Base-by-base conservation (phyloP, 2,113 vertebrate genomes). In the Clarias gariepinus region DNA sequence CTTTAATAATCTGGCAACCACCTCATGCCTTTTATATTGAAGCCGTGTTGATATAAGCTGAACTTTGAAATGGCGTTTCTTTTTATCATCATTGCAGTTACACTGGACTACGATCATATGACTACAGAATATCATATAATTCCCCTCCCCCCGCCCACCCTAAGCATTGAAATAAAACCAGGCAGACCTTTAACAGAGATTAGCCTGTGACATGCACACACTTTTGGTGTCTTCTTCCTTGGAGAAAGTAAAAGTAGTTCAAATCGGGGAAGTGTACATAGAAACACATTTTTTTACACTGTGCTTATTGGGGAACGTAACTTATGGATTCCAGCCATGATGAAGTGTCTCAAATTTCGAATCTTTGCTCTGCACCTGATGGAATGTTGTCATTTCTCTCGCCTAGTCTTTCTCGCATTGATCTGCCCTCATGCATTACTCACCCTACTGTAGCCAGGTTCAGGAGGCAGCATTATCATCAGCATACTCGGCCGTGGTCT, bases 61-160 rank as follows among this genome's bases (percentile, higher is more conserved):
- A 92, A 94, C 93, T 94, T 91, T 93, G 90, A 91, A 89, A 93
- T 90, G 87, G 88, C 86, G 69, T 28, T 63, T 58, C 6, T 36
- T 81, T 61, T 92, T 91, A 93, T 94, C 86, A 89, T 61, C 87
- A 91, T 87, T 92, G 11, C 1, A 52, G 90, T 94, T 92, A 94
- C 93, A 92, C 78, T 60, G 73, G n/a, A 81, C 81, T 66, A 87
- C 64, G 83, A 87, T 91, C 92, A 85, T 47, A 74, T 81, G 77
- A 83, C 7, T 73, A 41, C 16, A 36, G 33, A 30, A 18, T 36
- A 36, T n/a, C n/a, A n/a, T n/a, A n/a, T n/a, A n/a, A n/a, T n/a
- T n/a, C n/a, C n/a, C n/a, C n/a, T n/a, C n/a, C n/a, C n/a, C n/a
- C n/a, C n/a, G n/a, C n/a, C n/a, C n/a, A n/a, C n/a, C n/a, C n/a